phyloP scores from a whole-genome alignment of 2,888 invertebrate genomes.

The Chromoteleia sp. region DNA sequence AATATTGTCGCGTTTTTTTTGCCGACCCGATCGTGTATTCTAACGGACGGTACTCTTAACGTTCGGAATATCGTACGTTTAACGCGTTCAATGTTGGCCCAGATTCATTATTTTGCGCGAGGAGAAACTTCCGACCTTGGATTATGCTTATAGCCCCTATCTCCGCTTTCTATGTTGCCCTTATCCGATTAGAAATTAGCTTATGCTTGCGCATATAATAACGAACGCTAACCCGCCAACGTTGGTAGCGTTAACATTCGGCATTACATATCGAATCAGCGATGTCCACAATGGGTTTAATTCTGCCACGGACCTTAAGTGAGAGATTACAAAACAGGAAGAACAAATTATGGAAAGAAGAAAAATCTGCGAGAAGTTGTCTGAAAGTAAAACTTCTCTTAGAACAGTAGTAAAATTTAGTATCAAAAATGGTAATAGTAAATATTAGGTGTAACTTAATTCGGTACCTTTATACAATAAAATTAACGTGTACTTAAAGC shows the following conservation, averaged over 20 bases:
- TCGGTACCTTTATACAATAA: too few relatives aligned
- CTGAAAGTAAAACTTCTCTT: too few relatives aligned
- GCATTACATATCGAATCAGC: conserved; percentile 61
- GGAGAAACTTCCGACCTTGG: conserved; percentile 67
- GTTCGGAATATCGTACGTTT: conserved; percentile 38
- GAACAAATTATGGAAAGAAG: too few relatives aligned
- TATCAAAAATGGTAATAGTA: too few relatives aligned
- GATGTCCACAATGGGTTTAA: too few relatives aligned
- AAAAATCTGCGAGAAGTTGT: too few relatives aligned
- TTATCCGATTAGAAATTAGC: conserved; percentile 71
- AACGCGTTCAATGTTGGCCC: conserved; percentile 62
- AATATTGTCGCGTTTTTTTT: conserved; percentile 31
- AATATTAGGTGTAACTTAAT: too few relatives aligned
- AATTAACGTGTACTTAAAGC: too few relatives aligned
- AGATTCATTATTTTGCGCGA: conserved; percentile 61
- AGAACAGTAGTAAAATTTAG: too few relatives aligned
- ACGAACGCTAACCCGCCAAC: conserved; percentile 55
- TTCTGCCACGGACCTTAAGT: too few relatives aligned
- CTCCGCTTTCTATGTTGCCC: conserved; percentile 67
- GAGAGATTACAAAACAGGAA: too few relatives aligned
- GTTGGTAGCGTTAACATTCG: conserved; percentile 43
- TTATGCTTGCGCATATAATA: conserved; percentile 61
- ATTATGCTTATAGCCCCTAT: conserved; percentile 65
- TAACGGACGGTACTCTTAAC: conserved; percentile 33
- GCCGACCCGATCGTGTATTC: conserved; percentile 26